phyloP scores from a whole-genome alignment of 2,113 vertebrate species.

The Apeltes quadracus region DNA sequence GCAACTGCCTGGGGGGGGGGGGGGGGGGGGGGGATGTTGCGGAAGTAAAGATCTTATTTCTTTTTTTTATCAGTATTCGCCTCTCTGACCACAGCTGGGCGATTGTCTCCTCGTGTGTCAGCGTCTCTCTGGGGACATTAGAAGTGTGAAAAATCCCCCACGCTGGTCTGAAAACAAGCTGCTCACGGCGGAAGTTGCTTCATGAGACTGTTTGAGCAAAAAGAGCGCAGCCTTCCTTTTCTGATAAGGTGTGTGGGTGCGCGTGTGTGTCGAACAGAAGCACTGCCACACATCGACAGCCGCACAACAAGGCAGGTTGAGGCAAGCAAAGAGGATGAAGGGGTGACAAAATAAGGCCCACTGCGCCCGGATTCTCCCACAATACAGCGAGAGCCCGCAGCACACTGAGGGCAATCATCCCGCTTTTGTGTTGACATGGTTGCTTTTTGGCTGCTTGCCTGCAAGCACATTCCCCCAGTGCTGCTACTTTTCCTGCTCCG shows the following conservation, averaged over 20 bases:
- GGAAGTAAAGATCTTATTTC: no score
- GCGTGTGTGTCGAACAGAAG: constrained; percentile 45
- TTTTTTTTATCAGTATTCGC: constrained; percentile 34
- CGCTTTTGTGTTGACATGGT: constrained; percentile 65
- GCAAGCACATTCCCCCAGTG: constrained; percentile 43
- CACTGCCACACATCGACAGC: constrained; percentile 61
- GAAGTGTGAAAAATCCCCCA: constrained; percentile 72
- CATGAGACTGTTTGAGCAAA: constrained; percentile 71
- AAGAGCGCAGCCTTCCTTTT: constrained; percentile 73
- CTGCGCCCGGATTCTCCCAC: constrained; percentile 66
- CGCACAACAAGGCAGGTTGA: constrained; percentile 61
- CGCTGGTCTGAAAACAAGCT: constrained; percentile 63
- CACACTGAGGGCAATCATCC: constrained; percentile 64
- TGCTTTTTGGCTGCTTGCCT: constrained; percentile 64
- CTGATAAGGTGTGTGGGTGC: constrained; percentile 65
- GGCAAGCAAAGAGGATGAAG: constrained; percentile 59
- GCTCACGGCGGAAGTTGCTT: constrained; percentile 76
- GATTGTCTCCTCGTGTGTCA: constrained; percentile 48
- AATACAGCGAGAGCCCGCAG: constrained; percentile 62
- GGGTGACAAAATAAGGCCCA: constrained; percentile 64
- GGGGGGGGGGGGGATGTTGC: no score
- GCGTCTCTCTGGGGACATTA: constrained; percentile 64
- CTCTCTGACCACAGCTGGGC: constrained; percentile 52
- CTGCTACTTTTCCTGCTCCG: constrained; percentile 13
- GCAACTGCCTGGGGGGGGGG: no score